Conservation (phyloP, 2,888 invertebrate genomes). For the Ischnus inquisitorius region DNA sequence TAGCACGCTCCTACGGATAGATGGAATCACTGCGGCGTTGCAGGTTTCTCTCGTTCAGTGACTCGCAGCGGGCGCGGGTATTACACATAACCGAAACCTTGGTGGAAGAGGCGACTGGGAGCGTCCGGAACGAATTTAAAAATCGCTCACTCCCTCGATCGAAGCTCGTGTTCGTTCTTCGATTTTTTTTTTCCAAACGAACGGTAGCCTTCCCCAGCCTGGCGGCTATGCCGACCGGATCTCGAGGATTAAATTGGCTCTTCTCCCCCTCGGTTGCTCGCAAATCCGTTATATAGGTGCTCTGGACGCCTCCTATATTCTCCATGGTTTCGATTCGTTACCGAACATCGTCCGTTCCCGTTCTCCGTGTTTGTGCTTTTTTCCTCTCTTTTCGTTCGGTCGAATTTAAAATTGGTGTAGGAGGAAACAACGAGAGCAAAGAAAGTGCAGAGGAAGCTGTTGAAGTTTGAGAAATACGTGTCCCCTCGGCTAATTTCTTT, state of each 20-base stretch:
- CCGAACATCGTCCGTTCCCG: constrained; percentile 50
- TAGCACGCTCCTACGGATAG: constrained; percentile 14
- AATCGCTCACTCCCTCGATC: constrained; percentile 44
- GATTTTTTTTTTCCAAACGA: constrained; percentile 30
- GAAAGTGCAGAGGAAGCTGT: background rate
- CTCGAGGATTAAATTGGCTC: constrained; percentile 67
- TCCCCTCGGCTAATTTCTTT: background rate
- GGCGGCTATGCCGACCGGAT: constrained; percentile 57
- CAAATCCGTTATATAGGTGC: constrained; percentile 62
- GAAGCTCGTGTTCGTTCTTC: constrained; percentile 55
- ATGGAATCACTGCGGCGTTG: constrained; percentile 51
- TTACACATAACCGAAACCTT: constrained; percentile 50
- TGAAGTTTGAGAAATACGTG: background rate
- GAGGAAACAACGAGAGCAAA: constrained; percentile 12
- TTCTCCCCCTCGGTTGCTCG: constrained; percentile 42
- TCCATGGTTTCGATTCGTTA: constrained; percentile 59
- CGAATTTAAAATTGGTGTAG: constrained; percentile 6
- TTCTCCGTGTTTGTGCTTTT: background rate
- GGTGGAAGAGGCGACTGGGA: constrained; percentile 27
- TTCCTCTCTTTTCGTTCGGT: background rate
- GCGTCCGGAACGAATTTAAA: constrained; percentile 56
- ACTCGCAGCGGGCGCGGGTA: constrained; percentile 30
- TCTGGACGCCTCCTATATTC: constrained; percentile 38
- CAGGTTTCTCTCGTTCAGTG: constrained; percentile 26
- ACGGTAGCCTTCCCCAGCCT: constrained; percentile 45